Base-by-base conservation (phyloP, 2,888 invertebrate genomes). In the Nomada goodeniana region DNA sequence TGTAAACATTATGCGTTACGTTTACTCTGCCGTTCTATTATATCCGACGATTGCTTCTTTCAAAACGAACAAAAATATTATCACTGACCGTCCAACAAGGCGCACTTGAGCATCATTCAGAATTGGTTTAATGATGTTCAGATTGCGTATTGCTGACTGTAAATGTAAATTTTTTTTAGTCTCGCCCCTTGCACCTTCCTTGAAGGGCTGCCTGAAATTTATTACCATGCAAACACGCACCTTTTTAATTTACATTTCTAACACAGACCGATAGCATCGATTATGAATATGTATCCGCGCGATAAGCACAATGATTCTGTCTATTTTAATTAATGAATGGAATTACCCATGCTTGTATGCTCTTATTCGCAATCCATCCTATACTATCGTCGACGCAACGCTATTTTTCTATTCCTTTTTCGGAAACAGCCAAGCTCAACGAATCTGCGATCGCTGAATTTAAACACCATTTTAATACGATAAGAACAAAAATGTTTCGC, bases 231-330 rank as follows among this genome's bases (percentile, higher is more conserved):
- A 50, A 67, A 63, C 80, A 76, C 78, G 78, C 67, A 69, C 61
- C 47, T 59, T 70, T 69, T 65, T 70, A 47, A 76, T 76, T 71
- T 71, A 60, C 76, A 76, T 80, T 71, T 53, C 50, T 61, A 77
- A 80, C 55, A 4, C 5, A 15, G 18, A 0, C 15, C 4, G 77
- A 74, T 77, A 77, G 9, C 23, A 68, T 75, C 75, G 50, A 68
- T 55, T 61, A 75, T 75, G 75, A 75, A 78, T 78, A 75, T 57
- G 67, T 57, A 68, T 63, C 52, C 15, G n/a, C 13, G 10, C 15
- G 10, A 47, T 29, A 44, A 53, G 44, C 53, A 60, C 20, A 67
- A 53, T 29, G 13, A 53, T 60, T 60, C 65, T 65, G 44, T 65
- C 29, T 57, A 52, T 64, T 36, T 60, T 59, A 74, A 73, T 74